Percentiles rank a stretch among this genome's conserved stretches.
These are phyloP conservation scores for Peromyscus maniculatus DNA, from an alignment of 2,113 vertebrate species.

Conservation along the genomic window DNA sequence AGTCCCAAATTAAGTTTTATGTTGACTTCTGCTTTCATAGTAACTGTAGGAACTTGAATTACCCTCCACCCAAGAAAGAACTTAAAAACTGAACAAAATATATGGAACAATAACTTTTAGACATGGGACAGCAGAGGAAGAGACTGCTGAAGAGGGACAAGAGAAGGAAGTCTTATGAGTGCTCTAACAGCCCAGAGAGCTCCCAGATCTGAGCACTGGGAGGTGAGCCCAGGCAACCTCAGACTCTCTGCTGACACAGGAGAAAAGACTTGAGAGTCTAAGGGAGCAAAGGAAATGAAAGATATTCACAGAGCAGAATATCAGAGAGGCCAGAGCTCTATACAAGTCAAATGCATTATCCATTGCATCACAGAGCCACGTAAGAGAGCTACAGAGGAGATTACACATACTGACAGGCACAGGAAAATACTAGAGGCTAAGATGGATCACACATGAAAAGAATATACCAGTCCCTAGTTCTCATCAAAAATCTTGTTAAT, in stretches of 20 bases:
- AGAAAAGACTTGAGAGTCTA: background rate
- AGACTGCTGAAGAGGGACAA: background rate
- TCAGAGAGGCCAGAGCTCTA: background rate
- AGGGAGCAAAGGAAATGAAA: background rate
- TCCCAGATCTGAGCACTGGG: background rate
- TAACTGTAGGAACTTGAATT: background rate
- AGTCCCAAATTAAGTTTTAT: background rate
- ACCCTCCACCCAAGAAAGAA: background rate
- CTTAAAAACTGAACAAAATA: slow-evolving; percentile 21
- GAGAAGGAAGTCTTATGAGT: background rate
- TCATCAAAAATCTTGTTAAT: background rate
- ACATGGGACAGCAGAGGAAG: background rate
- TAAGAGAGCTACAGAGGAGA: background rate
- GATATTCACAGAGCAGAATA: background rate
- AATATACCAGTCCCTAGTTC: background rate
- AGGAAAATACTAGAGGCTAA: background rate
- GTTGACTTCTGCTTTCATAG: slow-evolving; percentile 3
- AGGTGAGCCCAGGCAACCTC: background rate
- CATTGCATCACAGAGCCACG: background rate
- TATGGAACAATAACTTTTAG: slow-evolving; percentile 27
- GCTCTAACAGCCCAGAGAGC: background rate
- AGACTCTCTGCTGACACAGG: background rate
- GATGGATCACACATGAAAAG: background rate
- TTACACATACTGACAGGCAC: background rate
- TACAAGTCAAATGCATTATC: background rate